These are phyloP conservation scores for Eupithecia centaureata DNA, from an alignment of 2,888 invertebrate species.

Conservation along the genomic window DNA sequence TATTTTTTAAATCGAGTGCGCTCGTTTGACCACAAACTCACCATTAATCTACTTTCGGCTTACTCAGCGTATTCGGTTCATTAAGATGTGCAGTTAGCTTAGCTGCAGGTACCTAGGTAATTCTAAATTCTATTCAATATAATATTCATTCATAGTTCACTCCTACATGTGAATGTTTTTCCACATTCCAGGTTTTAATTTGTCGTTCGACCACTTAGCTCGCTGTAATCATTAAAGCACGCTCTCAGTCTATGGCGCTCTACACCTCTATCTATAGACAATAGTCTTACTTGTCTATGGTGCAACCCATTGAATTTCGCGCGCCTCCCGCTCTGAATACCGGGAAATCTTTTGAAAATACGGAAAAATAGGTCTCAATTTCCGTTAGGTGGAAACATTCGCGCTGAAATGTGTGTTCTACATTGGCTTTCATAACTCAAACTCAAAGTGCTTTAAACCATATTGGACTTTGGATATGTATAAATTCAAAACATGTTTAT, in stretches of 20 bases:
- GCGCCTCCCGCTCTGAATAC: conserved; percentile 46
- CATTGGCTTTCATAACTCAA: not conserved
- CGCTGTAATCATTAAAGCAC: conserved; percentile 60
- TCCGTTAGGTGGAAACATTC: conserved; percentile 11
- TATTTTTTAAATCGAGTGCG: too few species aligned
- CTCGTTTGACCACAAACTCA: too few species aligned
- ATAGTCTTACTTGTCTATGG: conserved; percentile 53
- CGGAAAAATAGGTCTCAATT: conserved; percentile 11
- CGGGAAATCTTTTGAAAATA: conserved; percentile 24
- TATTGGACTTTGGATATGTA: too few species aligned
- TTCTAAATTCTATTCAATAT: too few species aligned
- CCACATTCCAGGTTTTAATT: conserved; percentile 56
- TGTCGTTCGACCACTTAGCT: conserved; percentile 67
- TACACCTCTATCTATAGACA: conserved; percentile 47
- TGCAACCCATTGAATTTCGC: conserved; percentile 53
- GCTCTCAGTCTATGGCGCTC: conserved; percentile 37
- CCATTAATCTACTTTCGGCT: too few species aligned
- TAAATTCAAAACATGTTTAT: too few species aligned
- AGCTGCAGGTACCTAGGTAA: too few species aligned
- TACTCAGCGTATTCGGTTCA: too few species aligned
- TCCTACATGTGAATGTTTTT: conserved; percentile 13
- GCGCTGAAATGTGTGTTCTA: conserved; percentile 10
- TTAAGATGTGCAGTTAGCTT: too few species aligned
- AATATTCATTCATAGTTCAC: too few species aligned
- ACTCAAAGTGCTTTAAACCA: too few species aligned